Evolutionary conservation across 2,113 vertebrate species (phyloP), one percentile per base, ranked within the genome.

Genomic region (Rhadina sibilatrix): DNA sequence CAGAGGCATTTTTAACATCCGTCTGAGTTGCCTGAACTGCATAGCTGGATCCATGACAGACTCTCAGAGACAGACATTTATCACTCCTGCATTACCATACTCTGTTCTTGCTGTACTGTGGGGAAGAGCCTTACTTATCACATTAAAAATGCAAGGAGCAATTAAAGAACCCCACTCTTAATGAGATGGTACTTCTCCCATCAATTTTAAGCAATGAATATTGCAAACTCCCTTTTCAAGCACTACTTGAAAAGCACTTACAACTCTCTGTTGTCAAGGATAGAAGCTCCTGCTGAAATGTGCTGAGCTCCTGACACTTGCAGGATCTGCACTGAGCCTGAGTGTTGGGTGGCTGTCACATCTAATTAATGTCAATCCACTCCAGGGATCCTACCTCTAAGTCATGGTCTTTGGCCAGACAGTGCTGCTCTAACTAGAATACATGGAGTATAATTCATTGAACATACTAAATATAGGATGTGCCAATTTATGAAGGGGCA

Each of bases 81-180:
- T 79, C 82, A 75, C 31, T 92, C 5, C 64, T 77, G 27, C 44
- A 38, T 69, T 52, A 52, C 28, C 4, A 0, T 19, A 10, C 33
- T 44, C 52, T 21, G 15, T 3, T 87, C 91, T 85, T 83, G 38
- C 21, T 81, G 15, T 40, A 15, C 25, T 38, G 4, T 19, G 31
- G 19, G 24, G 40, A 79, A 83, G 11, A 65, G 24, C 47, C n/a
- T 56, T 71, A 38, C 53, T 66, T 60, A 87, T 33, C 60, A 38
- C 53, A 65, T 88, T 80, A 81, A 91, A 94, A 95, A 92, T 84
- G 64, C 56, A 94, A 78, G 35, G 87, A 89, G 71, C 56, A 52
- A 59, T 54, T 72, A 86, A 89, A 91, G 42, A 83, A 69, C 57
- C 59, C 56, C 28, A 63, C 30, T 85, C 24, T 70, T 79, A 77